phyloP scores from a whole-genome alignment of 2,113 vertebrate genomes.

The Jacana jacana region DNA sequence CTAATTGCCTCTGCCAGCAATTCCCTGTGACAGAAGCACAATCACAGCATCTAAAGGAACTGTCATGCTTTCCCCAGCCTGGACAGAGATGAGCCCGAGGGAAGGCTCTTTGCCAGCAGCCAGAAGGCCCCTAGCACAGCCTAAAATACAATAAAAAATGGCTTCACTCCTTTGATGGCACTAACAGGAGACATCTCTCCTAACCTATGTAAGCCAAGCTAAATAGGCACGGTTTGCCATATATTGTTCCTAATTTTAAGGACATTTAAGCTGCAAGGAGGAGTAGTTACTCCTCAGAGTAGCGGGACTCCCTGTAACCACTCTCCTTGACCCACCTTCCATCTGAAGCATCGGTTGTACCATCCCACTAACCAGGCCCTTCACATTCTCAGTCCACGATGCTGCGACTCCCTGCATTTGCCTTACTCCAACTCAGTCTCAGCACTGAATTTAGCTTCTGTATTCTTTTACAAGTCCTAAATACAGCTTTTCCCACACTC shows the following conservation, averaged over 20 bases:
- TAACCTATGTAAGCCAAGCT: background rate
- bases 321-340: background rate
- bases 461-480: background rate
- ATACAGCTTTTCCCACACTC: background rate
- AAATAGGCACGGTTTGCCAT: background rate
- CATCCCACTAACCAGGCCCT: background rate
- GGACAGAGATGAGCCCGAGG: background rate
- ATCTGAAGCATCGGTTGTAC: background rate
- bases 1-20: background rate
- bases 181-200: background rate
- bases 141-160: accelerated
- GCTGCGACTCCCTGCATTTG: background rate
- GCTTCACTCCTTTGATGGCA: background rate
- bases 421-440: background rate
- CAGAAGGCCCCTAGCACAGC: background rate
- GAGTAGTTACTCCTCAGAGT: background rate
- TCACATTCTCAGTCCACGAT: background rate
- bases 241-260: background rate
- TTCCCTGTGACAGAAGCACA: background rate
- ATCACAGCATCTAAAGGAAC: background rate
- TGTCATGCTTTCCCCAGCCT: background rate
- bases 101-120: background rate
- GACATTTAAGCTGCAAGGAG: background rate
- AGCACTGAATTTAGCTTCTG: background rate
- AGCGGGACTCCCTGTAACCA: background rate